A percentile compares a stretch with the other conserved stretches of the same genome.
These are phyloP conservation scores for Globicephala melas DNA, from an alignment of 2,113 vertebrate species.

Conservation along the genomic window DNA sequence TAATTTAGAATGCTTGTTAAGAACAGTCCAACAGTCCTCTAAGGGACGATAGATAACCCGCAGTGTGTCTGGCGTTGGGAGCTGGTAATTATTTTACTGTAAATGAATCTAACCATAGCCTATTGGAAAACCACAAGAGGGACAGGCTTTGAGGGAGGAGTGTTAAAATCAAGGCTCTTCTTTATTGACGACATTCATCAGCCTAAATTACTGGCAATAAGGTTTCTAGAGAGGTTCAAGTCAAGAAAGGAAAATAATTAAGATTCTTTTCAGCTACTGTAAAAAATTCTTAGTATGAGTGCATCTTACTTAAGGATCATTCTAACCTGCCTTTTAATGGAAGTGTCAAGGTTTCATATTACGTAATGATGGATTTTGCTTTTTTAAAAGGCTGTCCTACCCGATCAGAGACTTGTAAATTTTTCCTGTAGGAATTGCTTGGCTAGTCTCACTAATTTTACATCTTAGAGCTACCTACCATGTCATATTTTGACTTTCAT, in stretches of 20 bases:
- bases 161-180: slow-evolving; percentile 34
- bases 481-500: not conserved
- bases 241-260: slow-evolving; percentile 65
- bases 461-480: not conserved
- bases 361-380: slow-evolving; percentile 19
- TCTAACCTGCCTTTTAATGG: slow-evolving; percentile 54
- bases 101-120: slow-evolving; percentile 72
- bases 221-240: slow-evolving; percentile 57
- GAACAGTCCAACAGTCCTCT: slow-evolving; percentile 61
- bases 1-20: slow-evolving; percentile 77
- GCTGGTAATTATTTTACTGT: slow-evolving; percentile 77
- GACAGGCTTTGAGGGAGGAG: slow-evolving; percentile 62
- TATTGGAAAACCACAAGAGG: slow-evolving; percentile 49
- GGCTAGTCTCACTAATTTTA: not conserved
- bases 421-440: slow-evolving; percentile 8
- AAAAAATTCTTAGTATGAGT: slow-evolving; percentile 14
- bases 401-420: not conserved
- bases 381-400: slow-evolving; percentile 28
- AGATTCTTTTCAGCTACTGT: slow-evolving; percentile 54
- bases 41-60: slow-evolving; percentile 70
- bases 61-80: slow-evolving; percentile 72
- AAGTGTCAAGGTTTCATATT: slow-evolving; percentile 51
- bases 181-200: slow-evolving; percentile 66
- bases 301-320: slow-evolving; percentile 44
- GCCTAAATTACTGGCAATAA: slow-evolving; percentile 56